A percentile compares a stretch with the other conserved stretches of the same genome.
phyloP scores from a whole-genome alignment of 2,797 vertebrate species.

The Pseudochromis fuscus region DNA sequence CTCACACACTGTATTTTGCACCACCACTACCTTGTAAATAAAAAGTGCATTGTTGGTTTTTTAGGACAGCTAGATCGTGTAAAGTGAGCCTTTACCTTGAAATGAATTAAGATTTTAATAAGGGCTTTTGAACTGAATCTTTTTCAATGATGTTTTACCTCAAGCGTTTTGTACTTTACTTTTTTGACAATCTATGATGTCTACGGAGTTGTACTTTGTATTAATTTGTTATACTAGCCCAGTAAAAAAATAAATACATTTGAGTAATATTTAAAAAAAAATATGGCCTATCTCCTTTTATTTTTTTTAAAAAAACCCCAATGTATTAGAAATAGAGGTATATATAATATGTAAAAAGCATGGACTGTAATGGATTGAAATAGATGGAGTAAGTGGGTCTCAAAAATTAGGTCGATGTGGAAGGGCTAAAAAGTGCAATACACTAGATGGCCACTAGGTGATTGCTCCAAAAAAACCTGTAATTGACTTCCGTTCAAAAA shows the following conservation, averaged over 20 bases:
- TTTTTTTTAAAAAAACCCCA: neutral
- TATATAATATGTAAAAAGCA: too few species aligned
- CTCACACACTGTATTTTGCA: constrained; percentile 83
- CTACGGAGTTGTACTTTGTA: constrained; percentile 82
- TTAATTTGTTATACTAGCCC: constrained; percentile 85
- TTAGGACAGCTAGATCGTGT: constrained; percentile 74
- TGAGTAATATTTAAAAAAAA: constrained; percentile 69
- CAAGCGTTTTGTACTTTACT: constrained; percentile 83
- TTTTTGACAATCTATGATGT: constrained; percentile 85
- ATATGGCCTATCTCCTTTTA: constrained; percentile 8
- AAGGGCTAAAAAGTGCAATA: too few species aligned
- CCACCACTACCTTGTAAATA: constrained; percentile 81
- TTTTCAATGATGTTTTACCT: constrained; percentile 84
- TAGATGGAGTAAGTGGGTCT: too few species aligned
- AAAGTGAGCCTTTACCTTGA: constrained; percentile 77
- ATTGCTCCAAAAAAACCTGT: too few species aligned
- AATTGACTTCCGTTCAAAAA: too few species aligned
- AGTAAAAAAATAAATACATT: constrained; percentile 74
- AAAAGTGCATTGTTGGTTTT: constrained; percentile 68
- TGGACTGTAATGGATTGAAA: too few species aligned
- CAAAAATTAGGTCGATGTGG: too few species aligned
- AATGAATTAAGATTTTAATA: constrained; percentile 75
- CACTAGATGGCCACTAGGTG: too few species aligned
- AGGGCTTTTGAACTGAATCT: constrained; percentile 82
- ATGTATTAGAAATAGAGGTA: constrained; percentile 5